Evolutionary conservation across 2,797 vertebrate genomes (phyloP), one percentile per base, ranked within the genome.

Genomic region (Sebastes vulpes): DNA sequence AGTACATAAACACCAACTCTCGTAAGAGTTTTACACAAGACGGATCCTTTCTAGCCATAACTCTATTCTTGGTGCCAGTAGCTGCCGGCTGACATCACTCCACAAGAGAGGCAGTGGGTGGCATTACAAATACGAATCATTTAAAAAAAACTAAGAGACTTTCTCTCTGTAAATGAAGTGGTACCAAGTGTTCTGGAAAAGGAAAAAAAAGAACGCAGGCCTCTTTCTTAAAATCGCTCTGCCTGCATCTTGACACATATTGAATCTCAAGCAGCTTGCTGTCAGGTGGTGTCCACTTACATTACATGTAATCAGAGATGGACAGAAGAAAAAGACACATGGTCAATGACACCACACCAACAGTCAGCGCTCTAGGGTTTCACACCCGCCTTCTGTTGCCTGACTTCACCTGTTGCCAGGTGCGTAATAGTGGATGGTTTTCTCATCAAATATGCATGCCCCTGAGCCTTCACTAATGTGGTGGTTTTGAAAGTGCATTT

Each of bases 391-490:
- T 80, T 90, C 89, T 93, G 93, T 68, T 65, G 75, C 75, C 67
- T 52, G 79, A 78, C 87, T 78, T 63, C n/a, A 52, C 94, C 94
- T 96, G 93, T 92, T 90, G 89, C 82, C 82, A 89, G 85, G 83
- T 94, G 90, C 86, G 76, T 83, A 90, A 76, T 32, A 85, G 65
- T 32, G 77, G 85, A 86, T 93, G 72, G 75, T 83, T 84, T 94
- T 92, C 89, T 72, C 42, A 93, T 96, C 73, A 95, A 95, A 92
- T 86, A 95, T 95, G 82, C 72, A 96, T 87, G 67, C 25, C 72
- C 42, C 59, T 53, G 53, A 84, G 85, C 69, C 79, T 90, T 87
- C 42, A 70, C 72, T 81, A 81, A 83, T 82, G 81, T 50, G 56
- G 11, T 21, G 52, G 32, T 85, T 46, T 77, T 79, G 53, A 73